These are phyloP conservation scores for Andrena camellia DNA, from an alignment of 2,888 invertebrate genomes.

Conservation along the genomic window DNA sequence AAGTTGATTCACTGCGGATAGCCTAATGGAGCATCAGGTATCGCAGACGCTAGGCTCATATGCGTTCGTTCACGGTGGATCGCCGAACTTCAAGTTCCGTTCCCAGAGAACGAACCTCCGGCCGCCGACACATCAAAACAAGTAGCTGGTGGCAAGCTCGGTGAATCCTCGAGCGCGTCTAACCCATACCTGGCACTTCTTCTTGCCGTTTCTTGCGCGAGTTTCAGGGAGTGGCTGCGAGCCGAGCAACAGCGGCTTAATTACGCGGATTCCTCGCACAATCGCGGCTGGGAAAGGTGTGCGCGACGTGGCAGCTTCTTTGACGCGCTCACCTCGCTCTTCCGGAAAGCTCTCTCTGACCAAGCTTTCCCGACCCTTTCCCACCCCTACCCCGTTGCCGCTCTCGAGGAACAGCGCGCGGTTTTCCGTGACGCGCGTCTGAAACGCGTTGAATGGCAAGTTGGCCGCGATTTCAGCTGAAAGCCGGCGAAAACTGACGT, in stretches of 20 bases:
- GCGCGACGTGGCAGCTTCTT: constrained; percentile 58
- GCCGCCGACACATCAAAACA: not conserved
- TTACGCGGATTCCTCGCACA: constrained; percentile 68
- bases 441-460: constrained; percentile 36
- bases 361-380: constrained; percentile 25
- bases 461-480: constrained; percentile 40
- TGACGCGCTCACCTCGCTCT: constrained; percentile 48
- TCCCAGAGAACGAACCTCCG: not conserved
- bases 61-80: not conserved
- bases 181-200: constrained; percentile 36
- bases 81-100: not conserved
- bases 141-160: constrained; percentile 9
- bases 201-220: constrained; percentile 61
- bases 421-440: constrained; percentile 38
- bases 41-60: not conserved
- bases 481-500: constrained; percentile 29
- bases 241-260: constrained; percentile 73
- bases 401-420: constrained; percentile 5
- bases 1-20: constrained; percentile 11
- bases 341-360: constrained; percentile 63
- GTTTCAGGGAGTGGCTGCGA: constrained; percentile 64
- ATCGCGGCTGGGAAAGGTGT: constrained; percentile 56
- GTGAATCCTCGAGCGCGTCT: constrained; percentile 50
- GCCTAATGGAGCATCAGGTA: not conserved
- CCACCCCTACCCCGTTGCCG: not conserved